Base-by-base conservation (phyloP, 2,797 vertebrate species). In the Astyanax mexicanus region DNA sequence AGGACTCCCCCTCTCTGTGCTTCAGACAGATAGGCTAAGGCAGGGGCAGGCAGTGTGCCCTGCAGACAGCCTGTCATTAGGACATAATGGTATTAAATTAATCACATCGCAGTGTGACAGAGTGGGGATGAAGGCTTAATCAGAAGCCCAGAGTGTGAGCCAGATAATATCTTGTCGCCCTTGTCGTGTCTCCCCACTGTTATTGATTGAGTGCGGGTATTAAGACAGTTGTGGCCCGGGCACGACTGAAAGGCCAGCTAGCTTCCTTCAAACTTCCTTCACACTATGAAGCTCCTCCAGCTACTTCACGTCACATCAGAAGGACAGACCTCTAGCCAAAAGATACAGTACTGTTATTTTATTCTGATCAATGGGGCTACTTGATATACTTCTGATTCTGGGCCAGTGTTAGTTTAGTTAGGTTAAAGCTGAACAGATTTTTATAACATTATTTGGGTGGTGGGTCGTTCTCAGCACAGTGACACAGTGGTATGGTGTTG, bases 11-110 rank as follows among this genome's bases (percentile, higher is more conserved):
- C 38, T 54, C 58, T 52, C 35, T 25, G 21, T 61, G 61, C 44
- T 71, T 57, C 70, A 80, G 74, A 72, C 70, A 81, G 79, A 71
- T 69, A 75, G 66, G 74, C 71, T 69, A 67, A 69, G 74, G 78
- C 74, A 72, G 85, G 44, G 79, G 78, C 81, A 78, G 84, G 81
- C 81, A 85, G 83, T 58, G 49, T 84, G 82, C 80, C 83, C 83
- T 78, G 89, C 89, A 91, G 91, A 92, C 91, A 93, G 91, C 91
- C 92, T 92, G 92, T 93, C 92, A 93, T 93, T 94, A 94, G 90
- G 90, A 90, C 90, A 92, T 93, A 92, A 93, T 93, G 91, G 93
- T 91, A 93, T 94, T 93, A 93, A 93, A 93, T 94, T 91, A 94
- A 94, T 93, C 92, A 94, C 91, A 91, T 92, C 89, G 90, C 89